Base-by-base conservation (phyloP, 2,888 invertebrate species). In the Lasioglossum pauxillum region DNA sequence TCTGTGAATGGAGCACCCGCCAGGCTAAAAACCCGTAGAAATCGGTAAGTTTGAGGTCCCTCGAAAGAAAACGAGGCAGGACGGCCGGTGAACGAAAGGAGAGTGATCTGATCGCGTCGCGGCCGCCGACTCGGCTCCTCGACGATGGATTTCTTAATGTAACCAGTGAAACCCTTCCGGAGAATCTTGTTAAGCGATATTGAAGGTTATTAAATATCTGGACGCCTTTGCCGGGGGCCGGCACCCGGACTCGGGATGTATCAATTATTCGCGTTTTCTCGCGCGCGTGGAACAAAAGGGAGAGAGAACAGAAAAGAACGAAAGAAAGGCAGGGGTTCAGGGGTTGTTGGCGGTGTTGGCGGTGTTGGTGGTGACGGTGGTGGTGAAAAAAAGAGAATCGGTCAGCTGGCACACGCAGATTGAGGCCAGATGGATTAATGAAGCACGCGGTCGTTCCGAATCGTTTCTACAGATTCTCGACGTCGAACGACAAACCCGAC, bases 201-300 rank as follows among this genome's bases (percentile, higher is more conserved):
- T 90, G 92, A 93, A 93, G 92, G 90, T 94, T 94, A 93, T 94
- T 94, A 94, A 94, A 94, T 94, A 93, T 93, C 92, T 90, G 85
- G 75, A 69, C 82, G 78, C 27, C 38, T 69, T 69, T 12, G 69
- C 35, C 27, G 19, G n/a, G 75, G n/a, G 35, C 71, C 67, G 76
- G 35, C 77, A 75, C 44, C 60, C 76, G 79, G 57, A n/a, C 38
- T 41, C 72, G 71, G 72, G 71, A 88, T 76, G 89, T 89, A 88
- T 92, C 89, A 90, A 91, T 92, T 90, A 90, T 90, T 89, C 85
- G 72, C 82, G 82, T 49, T 72, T n/a, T 82, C 53, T 75, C 38
- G 38, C 38, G 41, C 27, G 69, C 78, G 49, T 53, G 41, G 38
- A 75, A 82, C 74, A 38, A 74, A 60, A 19, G 41, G 46, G 41